Conservation (phyloP, 2,113 vertebrate species). For the Hylia prasina region DNA sequence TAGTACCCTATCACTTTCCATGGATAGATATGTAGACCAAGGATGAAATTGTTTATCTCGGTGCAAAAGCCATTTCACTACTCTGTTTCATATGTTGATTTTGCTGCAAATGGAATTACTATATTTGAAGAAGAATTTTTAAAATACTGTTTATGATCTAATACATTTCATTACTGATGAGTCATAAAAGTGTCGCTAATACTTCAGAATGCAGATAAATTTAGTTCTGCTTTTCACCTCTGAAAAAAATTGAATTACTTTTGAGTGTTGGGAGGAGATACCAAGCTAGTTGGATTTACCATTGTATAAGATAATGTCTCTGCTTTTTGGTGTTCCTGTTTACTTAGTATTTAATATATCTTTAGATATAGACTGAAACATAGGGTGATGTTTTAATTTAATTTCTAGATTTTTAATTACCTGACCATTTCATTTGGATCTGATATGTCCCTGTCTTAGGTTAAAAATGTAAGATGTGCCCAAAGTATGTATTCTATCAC, state of each 20-base stretch:
- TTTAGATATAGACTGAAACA: not conserved
- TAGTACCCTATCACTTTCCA: not conserved
- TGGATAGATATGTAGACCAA: not conserved
- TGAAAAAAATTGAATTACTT: not conserved
- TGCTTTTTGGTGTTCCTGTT: not conserved
- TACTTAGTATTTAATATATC: not conserved
- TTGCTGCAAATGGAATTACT: not conserved
- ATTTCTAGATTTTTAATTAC: constrained; percentile 27
- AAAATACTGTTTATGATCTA: not conserved
- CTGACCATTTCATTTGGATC: constrained; percentile 6
- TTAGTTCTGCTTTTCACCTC: not conserved
- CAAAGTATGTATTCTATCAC: no score
- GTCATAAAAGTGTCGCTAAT: not conserved
- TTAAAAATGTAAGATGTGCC: no score
- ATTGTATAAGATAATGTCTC: not conserved
- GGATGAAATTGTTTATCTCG: not conserved
- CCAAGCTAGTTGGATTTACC: not conserved
- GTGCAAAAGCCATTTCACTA: not conserved
- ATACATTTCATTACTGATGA: not conserved
- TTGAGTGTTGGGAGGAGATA: not conserved
- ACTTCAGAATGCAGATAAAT: not conserved
- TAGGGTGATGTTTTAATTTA: not conserved
- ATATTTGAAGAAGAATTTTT: not conserved
- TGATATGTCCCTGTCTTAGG: no score
- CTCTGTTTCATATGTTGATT: not conserved